Evolutionary conservation across 1,140 invertebrate species (phyloP), one percentile per base, ranked within the genome.

Genomic region (Platyscapa corneri): DNA sequence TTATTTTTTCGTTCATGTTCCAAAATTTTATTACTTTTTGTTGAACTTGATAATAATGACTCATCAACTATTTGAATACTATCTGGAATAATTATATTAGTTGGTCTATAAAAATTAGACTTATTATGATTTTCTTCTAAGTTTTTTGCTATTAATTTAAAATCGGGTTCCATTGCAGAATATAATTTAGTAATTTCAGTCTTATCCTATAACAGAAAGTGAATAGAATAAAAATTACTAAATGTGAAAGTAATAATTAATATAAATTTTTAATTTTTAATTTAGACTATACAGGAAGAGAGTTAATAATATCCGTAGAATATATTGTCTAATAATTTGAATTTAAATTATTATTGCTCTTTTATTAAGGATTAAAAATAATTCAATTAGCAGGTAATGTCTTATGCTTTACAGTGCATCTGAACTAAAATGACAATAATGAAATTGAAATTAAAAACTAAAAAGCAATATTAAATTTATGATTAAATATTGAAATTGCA

Each of bases 1-100:
- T 53, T 77, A 12, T 77, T 89, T 81, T 86, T 89, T 60, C 88
- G 60, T 60, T 87, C 87, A 37, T 84, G 70, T 53, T 89, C 87
- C 3, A 86, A 74, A 30, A 74, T 56, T 56, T 75, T 42, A 49
- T 30, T 64, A 42, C 42, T 74, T 42, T 42, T 74, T 0, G 34
- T 18, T 23, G 67, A 39, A 20, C n/a, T 23, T 12, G 27, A 42
- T 42, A 18, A 6, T 18, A 8, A 37, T 12, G 46, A 14, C 1
- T 34, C 53, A n/a, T 75, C 56, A 5, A 20, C 20, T 60, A 32
- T 16, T 32, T 27, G n/a, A 34, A n/a, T 14, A 79, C 39, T 5
- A 37, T 60, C 46, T 16, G 7, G n/a, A 0, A 7, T 34, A 16
- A 20, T 60, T 53, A 18, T 12, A 60, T 37, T 64, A 39, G 18